phyloP scores from a whole-genome alignment of 2,888 invertebrate genomes.

The Chymomyza procnemis region DNA sequence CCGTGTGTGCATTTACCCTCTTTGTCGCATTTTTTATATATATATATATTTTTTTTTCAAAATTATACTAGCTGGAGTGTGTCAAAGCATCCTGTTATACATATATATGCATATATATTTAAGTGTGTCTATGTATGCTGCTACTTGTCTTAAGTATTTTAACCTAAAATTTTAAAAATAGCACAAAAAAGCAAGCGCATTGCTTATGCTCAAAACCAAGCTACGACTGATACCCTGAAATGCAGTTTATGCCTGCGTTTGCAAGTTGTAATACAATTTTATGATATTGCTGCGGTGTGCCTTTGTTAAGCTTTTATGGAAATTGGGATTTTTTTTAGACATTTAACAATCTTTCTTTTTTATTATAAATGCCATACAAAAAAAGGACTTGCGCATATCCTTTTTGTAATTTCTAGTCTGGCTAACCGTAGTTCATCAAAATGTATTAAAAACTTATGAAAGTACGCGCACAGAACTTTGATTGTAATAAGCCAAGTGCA shows the following conservation, averaged over 20 bases:
- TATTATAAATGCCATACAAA: too few species aligned
- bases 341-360: too few species aligned
- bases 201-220: constrained; percentile 24
- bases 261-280: background rate
- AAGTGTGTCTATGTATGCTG: constrained; percentile 17
- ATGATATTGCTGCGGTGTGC: background rate
- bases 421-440: too few species aligned
- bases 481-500: background rate
- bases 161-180: constrained; percentile 70
- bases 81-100: constrained; percentile 7
- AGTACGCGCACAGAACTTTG: too few species aligned
- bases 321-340: too few species aligned
- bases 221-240: constrained; percentile 18
- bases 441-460: too few species aligned
- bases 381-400: too few species aligned
- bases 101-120: constrained; percentile 7
- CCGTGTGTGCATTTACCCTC: constrained; percentile 24
- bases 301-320: too few species aligned
- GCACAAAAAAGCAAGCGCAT: constrained; percentile 45
- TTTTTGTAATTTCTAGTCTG: too few species aligned
- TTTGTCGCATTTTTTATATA: constrained; percentile 13
- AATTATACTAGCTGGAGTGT: constrained; percentile 4
- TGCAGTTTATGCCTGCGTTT: background rate
- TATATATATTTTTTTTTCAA: background rate
- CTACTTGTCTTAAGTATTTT: constrained; percentile 61